Evolutionary conservation across 2,113 vertebrate genomes (phyloP).

Genomic region (Neopipo cinnamomea): DNA sequence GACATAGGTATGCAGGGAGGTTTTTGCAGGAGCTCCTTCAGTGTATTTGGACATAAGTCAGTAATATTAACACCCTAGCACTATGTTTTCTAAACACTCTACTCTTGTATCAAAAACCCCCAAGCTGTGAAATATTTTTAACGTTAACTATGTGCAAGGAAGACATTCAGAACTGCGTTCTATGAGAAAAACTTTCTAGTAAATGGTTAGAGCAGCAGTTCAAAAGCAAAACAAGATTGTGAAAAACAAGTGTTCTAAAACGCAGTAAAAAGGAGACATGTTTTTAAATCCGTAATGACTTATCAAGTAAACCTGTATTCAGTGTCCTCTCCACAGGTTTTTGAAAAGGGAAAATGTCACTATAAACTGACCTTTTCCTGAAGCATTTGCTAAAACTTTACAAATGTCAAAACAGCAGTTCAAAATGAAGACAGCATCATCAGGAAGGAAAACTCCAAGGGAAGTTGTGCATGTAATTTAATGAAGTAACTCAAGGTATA

Average conservation of each 20-base stretch:
- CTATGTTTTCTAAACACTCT: neutral
- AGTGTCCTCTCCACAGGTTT: constrained; percentile 51
- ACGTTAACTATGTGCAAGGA: neutral
- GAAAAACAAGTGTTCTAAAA: neutral
- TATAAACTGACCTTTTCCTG: constrained; percentile 68
- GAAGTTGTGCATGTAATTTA: constrained; percentile 20
- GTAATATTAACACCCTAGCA: neutral
- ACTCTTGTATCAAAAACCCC: neutral
- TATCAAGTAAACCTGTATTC: constrained; percentile 28
- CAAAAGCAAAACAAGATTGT: neutral
- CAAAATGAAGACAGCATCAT: constrained; percentile 42
- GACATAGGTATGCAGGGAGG: accelerated
- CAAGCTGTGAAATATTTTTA: neutral
- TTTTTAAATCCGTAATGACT: neutral
- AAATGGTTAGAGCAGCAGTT: neutral
- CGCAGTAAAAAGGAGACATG: neutral
- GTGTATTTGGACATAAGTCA: neutral
- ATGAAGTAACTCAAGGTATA: neutral
- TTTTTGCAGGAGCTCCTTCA: neutral
- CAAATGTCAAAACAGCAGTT: constrained; percentile 67
- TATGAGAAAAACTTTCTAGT: neutral
- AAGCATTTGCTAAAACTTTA: constrained; percentile 62
- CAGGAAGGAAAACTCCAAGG: constrained; percentile 30
- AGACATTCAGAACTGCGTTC: neutral
- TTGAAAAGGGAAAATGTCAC: constrained; percentile 53